Evolutionary conservation across 1,140 invertebrate genomes (phyloP).

Genomic region (Apocrypta bakeri): DNA sequence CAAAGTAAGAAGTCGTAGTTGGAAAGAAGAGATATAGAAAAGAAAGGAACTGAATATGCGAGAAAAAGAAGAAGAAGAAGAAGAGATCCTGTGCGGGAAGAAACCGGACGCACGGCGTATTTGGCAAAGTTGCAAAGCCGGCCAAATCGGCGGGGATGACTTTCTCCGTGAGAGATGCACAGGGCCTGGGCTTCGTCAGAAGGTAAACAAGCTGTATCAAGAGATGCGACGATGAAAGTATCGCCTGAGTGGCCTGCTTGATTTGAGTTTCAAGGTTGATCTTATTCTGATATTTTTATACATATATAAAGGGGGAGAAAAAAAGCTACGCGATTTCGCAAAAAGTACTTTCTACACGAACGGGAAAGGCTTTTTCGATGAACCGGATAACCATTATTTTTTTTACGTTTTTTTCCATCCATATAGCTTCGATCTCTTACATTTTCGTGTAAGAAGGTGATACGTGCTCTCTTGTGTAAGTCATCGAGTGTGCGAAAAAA

Average conservation of each 20-base stretch:
- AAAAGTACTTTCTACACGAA: slow-evolving; percentile 21
- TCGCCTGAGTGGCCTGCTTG: slow-evolving; percentile 51
- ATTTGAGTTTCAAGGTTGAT: slow-evolving; percentile 56
- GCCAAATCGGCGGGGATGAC: slow-evolving; percentile 55
- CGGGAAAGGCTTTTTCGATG: slow-evolving; percentile 6
- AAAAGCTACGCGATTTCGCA: background rate
- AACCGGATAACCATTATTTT: slow-evolving; percentile 6
- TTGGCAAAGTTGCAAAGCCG: slow-evolving; percentile 47
- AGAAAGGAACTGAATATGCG: background rate
- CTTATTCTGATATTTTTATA: too few species aligned
- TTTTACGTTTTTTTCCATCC: background rate
- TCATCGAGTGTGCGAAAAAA: background rate
- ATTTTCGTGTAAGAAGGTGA: slow-evolving; percentile 27
- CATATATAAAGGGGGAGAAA: background rate
- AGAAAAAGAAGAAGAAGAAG: slow-evolving; percentile 14
- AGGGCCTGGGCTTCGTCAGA: background rate
- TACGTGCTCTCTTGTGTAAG: background rate
- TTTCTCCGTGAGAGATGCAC: slow-evolving; percentile 56
- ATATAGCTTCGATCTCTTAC: background rate
- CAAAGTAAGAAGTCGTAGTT: background rate
- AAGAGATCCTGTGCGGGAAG: background rate
- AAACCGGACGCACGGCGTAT: slow-evolving; percentile 52
- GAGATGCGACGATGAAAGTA: slow-evolving; percentile 55
- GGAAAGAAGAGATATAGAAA: slow-evolving; percentile 14
- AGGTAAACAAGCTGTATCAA: slow-evolving; percentile 35